Conservation (phyloP, 2,113 vertebrate species). For the Sebastes fasciatus region DNA sequence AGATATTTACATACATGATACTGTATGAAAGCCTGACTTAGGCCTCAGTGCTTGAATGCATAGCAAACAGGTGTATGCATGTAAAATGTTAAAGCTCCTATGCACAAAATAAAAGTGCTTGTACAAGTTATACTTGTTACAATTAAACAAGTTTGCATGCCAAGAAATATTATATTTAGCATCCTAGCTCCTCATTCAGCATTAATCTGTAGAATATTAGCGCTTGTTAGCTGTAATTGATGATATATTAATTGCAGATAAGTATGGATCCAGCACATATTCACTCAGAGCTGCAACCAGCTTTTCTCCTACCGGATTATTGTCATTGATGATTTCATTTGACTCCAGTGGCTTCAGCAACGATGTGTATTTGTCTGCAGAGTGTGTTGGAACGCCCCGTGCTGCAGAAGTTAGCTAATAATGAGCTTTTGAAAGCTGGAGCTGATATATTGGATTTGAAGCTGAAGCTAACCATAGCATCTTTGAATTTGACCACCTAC, state of each 20-base stretch:
- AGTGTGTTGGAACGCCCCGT: not conserved
- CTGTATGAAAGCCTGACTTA: not conserved
- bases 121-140: not conserved
- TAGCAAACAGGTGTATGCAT: not conserved
- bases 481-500: not conserved
- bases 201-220: not conserved
- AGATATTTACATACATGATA: not conserved
- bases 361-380: not conserved
- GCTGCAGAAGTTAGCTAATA: not conserved
- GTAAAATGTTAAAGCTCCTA: not conserved
- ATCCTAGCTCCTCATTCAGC: too few species aligned
- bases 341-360: not conserved
- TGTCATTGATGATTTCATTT: not conserved
- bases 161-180: not conserved
- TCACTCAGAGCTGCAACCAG: not conserved
- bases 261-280: constrained; percentile 1
- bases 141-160: not conserved
- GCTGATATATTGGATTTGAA: not conserved
- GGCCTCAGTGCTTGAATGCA: not conserved
- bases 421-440: not conserved
- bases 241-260: not conserved
- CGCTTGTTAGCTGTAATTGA: not conserved
- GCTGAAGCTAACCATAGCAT: not conserved
- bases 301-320: not conserved
- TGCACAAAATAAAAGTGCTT: not conserved